A percentile compares a stretch with the other conserved stretches of the same genome.
Evolutionary conservation across 2,797 vertebrate species (phyloP).

Genomic region (Myotis pilosus): DNA sequence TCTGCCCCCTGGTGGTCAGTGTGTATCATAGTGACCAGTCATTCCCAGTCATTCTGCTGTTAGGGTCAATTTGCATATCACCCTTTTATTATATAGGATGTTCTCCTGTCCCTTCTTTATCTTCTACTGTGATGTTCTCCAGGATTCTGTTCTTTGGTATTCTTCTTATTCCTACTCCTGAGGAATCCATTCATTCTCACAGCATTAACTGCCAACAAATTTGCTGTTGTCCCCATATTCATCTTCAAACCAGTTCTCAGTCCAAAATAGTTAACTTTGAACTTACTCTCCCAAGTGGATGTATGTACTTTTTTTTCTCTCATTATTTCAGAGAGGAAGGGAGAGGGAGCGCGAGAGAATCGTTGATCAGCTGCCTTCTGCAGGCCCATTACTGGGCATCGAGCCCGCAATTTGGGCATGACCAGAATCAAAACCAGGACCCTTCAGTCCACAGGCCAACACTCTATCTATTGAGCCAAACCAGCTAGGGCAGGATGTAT

Average conservation of each 20-base stretch:
- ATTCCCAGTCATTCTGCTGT: too few species aligned
- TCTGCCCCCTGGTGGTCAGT: too few species aligned
- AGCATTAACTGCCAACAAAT: not conserved
- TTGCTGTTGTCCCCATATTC: not conserved
- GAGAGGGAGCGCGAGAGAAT: too few species aligned
- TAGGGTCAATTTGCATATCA: too few species aligned
- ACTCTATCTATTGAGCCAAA: too few species aligned
- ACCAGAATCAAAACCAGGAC: too few species aligned
- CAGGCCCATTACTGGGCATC: too few species aligned
- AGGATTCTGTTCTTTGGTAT: not conserved
- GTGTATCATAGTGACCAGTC: too few species aligned
- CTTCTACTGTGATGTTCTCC: not conserved
- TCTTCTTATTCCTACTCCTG: not conserved
- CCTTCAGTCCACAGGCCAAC: too few species aligned
- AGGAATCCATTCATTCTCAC: not conserved
- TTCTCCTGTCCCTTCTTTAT: not conserved
- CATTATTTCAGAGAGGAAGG: too few species aligned
- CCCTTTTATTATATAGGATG: not conserved
- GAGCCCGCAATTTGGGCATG: too few species aligned
- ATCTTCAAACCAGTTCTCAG: not conserved
- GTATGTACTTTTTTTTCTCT: not conserved
- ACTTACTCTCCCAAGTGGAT: not conserved
- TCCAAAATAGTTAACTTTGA: not conserved
- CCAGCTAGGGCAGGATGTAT: not conserved
- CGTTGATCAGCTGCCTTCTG: too few species aligned